Percentiles rank a stretch among this genome's conserved stretches.
These are phyloP conservation scores for Tiliqua scincoides DNA, from an alignment of 2,113 vertebrate genomes.

Conservation along the genomic window DNA sequence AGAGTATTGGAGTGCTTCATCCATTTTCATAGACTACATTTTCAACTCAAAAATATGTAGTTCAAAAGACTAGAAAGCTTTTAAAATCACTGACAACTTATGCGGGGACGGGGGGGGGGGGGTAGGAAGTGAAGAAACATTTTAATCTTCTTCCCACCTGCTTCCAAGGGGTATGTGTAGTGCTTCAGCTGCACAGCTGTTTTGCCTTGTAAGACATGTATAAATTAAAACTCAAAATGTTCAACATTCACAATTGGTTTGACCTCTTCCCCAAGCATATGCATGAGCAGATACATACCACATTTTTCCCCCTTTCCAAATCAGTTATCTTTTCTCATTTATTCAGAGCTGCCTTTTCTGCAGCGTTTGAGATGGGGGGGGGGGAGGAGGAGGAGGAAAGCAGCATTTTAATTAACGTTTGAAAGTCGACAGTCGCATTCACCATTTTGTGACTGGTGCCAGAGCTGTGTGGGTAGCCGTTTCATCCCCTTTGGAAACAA, in stretches of 20 bases:
- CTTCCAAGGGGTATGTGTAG: constrained; percentile 47
- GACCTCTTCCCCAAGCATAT: constrained; percentile 27
- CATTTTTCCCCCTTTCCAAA: background rate
- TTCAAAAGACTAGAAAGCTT: constrained; percentile 40
- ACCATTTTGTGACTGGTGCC: background rate
- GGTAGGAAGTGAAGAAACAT: constrained; percentile 14
- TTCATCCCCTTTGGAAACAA: background rate
- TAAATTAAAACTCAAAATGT: constrained; percentile 51
- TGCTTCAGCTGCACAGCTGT: constrained; percentile 24
- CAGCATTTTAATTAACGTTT: constrained; percentile 25
- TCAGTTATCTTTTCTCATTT: constrained; percentile 40
- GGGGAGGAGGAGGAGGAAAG: constrained; percentile 6
- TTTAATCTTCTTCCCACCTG: constrained; percentile 65
- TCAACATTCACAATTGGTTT: constrained; percentile 61
- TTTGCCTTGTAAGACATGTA: constrained; percentile 44
- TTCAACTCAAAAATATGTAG: constrained; percentile 52
- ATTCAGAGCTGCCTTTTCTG: constrained; percentile 39
- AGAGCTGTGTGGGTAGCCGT: background rate
- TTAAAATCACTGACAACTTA: constrained; percentile 52
- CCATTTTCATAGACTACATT: constrained; percentile 43
- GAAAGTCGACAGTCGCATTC: background rate
- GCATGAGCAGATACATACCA: background rate
- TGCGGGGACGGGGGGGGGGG: constrained; percentile 38
- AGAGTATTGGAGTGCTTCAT: constrained; percentile 33
- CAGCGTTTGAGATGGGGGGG: background rate